Base-by-base conservation (phyloP, 2,888 invertebrate genomes). In the Phymatocera aterrima region DNA sequence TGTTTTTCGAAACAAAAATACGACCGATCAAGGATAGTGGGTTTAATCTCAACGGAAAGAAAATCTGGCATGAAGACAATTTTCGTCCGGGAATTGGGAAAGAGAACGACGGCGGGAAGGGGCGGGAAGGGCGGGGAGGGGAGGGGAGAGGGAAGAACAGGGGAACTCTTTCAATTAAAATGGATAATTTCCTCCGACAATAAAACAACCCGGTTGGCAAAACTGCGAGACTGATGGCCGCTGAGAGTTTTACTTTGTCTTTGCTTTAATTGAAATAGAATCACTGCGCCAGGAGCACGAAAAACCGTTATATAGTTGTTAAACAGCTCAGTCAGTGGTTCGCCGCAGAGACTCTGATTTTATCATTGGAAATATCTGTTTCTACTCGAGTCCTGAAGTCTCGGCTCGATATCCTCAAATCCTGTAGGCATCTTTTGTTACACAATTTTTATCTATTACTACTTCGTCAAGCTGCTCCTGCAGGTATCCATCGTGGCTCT, bases 231-330 rank as follows among this genome's bases (percentile, higher is more conserved):
- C 68, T 24, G 78, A 70, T 54, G 68, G n/a, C 28, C 21, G 78
- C 46, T 54, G 21, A 51, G 77, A 77, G 78, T 80, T 81, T 78
- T 77, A 80, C 80, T 80, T 79, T 70, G 74, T 75, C 81, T 80
- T 81, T 70, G 74, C 77, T 82, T 80, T 81, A 80, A 82, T 82
- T 82, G 80, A 82, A 82, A 81, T 65, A 78, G 74, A 81, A 81
- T 82, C 79, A 78, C 61, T 37, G 74, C 70, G 75, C 21, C 75
- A 77, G 77, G 48, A n/a, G n/a, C n/a, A n/a, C n/a, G n/a, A n/a
- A 78, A 79, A 72, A 37, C 6, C 34, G 18, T 28, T 3, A 3
- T 28, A 21, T 24, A 37, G 15, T 37, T 64, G 37, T 64, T 64
- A 21, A n/a, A n/a, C 70, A 31, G 28, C 4, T 77, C 34, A 54